Base-by-base conservation (phyloP, 2,888 invertebrate species). In the Drosophila testacea region DNA sequence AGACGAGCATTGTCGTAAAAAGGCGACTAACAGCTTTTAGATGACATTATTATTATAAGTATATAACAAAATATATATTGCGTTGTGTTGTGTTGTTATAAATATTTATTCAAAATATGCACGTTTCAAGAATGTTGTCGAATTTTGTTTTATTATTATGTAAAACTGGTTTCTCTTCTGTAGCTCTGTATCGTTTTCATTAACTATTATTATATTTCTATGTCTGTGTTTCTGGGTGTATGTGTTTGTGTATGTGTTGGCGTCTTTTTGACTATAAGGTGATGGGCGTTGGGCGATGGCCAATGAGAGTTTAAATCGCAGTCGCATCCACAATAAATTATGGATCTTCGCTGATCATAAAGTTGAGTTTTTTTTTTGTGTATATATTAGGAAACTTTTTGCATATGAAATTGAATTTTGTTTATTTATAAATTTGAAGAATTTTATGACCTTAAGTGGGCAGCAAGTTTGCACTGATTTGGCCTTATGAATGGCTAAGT, bases 31-130 rank as follows among this genome's bases (percentile, higher is more conserved):
- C 34, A 42, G 41, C 51, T 59, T 50, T 59, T 34, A 44, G 55
- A 63, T 62, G 44, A 50, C 61, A 61, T 48, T 67, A 48, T 69
- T 34, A 51, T 48, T 44, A 57, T 56, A 50, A 56, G 39, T 41
- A 30, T 46, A 32, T 13, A 13, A 13, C 2, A 56, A n/a, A 39
- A 30, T 16, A 47, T 16, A 46, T 10, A 30, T 55, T 55, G 32
- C 11, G 34, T 34, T 38, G 28, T 34, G 34, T 34, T 38, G 28
- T 34, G 28, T 44, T 48, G 42, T 68, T 63, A 75, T 61, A 60
- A 70, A 85, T 74, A 56, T 42, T 77, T 83, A 83, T 72, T 69
- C 64, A 80, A 83, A 69, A 69, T 80, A 73, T 83, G 81, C 89
- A 70, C 79, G 61, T 68, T 76, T 65, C 57, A 77, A 83, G 84